Evolutionary conservation across 1,140 invertebrate genomes (phyloP), one percentile per base, ranked within the genome.

Genomic region (Pseudomyrmex pallidus): DNA sequence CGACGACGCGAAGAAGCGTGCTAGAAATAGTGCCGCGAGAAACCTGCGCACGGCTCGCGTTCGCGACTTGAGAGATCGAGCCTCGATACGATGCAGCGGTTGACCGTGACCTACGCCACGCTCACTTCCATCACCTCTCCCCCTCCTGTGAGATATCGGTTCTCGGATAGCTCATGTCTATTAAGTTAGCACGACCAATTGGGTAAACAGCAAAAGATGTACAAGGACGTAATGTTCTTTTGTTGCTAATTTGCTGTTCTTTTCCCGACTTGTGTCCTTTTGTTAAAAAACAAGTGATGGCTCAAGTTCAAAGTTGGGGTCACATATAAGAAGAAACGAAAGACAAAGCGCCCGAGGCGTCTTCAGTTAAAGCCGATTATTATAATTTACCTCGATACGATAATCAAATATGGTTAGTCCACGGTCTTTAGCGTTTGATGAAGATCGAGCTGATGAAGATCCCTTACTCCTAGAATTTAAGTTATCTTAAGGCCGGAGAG

Each of bases 101-200:
- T 83, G 86, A 84, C 86, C 86, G 84, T 88, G 86, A 88, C 86
- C 86, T 84, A 82, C 68, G 85, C 82, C 74, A 84, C 50, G 61
- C 50, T 74, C 61, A 48, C 85, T 84, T 85, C 63, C 74, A 82
- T 46, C 64, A 70, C 68, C 35, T 57, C 46, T 15, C 2, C n/a
- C 9, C 54, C 12, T 3, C 20, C 20, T 5, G 63, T 85, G 66
- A 67, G 74, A 57, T 83, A 78, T 83, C 63, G 63, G 54, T 57
- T 61, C 48, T 66, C 63, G 52, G 52, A 83, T 22, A 83, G 56
- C 77, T 77, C 74, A 9, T n/a, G 48, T 77, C 48, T 77, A 77
- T 77, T 46, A 54, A 73, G 66, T 44, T 25, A 35, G 52, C 52
- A 72, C 52, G 15, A 12, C 13, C 67, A 48, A 73, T 80, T 54